Base-by-base conservation (phyloP, 2,888 invertebrate species). In the Pinctada fucata region DNA sequence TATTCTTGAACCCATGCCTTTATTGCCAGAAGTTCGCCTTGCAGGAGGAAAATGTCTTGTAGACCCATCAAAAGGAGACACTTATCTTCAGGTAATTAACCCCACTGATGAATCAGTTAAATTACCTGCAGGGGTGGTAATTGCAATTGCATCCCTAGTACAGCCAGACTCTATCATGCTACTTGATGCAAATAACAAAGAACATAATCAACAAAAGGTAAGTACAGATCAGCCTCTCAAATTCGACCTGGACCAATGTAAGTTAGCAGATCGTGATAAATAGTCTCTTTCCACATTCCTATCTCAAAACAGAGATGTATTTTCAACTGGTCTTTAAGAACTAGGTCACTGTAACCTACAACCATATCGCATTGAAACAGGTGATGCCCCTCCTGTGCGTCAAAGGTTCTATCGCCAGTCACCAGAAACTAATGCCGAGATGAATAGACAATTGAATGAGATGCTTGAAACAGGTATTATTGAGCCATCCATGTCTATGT, bases 11-110 rank as follows among this genome's bases (percentile, higher is more conserved):
- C 71, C 71, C 51, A 16, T 71, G 6, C 71, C 71, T 16, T 8
- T 45, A 50, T 47, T 71, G 6, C 72, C 72, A 8, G 45, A 52
- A 10, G 45, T 72, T 58, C 50, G 58, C 16, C 3, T 72, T 0
- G 72, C 72, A 63, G 72, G 72, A n/a, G 72, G 58, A n/a, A 72
- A 63, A n/a, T 13, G 48, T 3, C 31, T 63, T 31, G 63, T 63
- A 10, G 58, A 50, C 10, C 63, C 8, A 5, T 52, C 72, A 47
- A 47, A 51, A n/a, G 51, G 51, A 63, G 45, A 47, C 8, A 63
- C 52, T 10, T 6, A 45, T 8, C 3, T 72, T 13, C 58, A 71
- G 16, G 49, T 71, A 3, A 71, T 71, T 6, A 71, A 71, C 49
- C 51, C 49, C 4, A 13, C 71, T 2, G 72, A 72, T 13, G 63